Base-by-base conservation (phyloP, 2,113 vertebrate species). In the Galbula dea region DNA sequence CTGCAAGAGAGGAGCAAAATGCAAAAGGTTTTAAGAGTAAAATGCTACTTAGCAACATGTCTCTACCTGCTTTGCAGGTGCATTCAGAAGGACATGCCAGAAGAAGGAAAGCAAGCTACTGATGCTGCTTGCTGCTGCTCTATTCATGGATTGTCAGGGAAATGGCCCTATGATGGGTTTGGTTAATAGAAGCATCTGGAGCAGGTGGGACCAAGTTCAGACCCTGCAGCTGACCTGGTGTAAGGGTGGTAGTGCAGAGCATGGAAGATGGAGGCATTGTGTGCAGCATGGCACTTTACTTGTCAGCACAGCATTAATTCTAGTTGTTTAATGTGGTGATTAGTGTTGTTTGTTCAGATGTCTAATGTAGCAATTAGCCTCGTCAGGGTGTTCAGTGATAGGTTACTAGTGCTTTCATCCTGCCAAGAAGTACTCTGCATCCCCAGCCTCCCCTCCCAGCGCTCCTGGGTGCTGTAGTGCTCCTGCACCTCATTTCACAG, bases 311-410 rank as follows among this genome's bases (percentile, higher is more conserved):
- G 80, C 80, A 82, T 90, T 90, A 81, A 81, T 86, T 86, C 73
- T 49, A 36, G 54, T 69, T 94, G 83, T 93, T 87, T 92, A 84
- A 68, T 89, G 71, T 54, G 54, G 81, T 94, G 95, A 90, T 95
- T 77, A 89, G 61, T 46, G 46, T 48, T 94, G 90, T 94, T 96
- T 92, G 83, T 92, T 95, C 86, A 66, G 86, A 76, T 94, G 74
- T 79, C 81, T 85, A 20, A 73, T 5, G 27, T n/a, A 59, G 90
- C 89, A 90, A 45, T 92, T 89, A 92, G 91, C 77, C 58, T 29
- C 20, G 2, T 85, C 71, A 69, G 92, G 83, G 41, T 79, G 83
- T 85, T 92, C 67, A 34, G 62, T 34, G 84, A 18, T 87, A 92
- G 81, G 80, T 86, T 90, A 52, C 0, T 0, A 74, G 76, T 51